Evolutionary conservation across 2,113 vertebrate genomes (phyloP), one percentile per base, ranked within the genome.

Genomic region (Hylia prasina): DNA sequence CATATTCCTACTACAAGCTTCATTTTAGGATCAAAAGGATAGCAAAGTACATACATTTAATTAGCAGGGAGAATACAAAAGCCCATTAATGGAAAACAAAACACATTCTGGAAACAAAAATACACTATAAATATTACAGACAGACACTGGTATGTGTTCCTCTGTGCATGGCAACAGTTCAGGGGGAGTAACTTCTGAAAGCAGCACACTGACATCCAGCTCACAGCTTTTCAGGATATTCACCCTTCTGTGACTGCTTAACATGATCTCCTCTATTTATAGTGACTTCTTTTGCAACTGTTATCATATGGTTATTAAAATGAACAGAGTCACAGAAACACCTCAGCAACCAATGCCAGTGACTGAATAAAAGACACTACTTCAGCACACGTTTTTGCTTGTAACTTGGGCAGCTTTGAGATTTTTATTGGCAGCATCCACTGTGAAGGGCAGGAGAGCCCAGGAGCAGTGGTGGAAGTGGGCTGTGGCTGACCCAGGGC

Each of bases 1-100:
- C 22, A 27, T 60, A 81, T 40, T 78, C 31, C 9, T 50, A 50
- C 39, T 37, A 79, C 19, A 61, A 72, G 68, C 51, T 83, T 63
- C 22, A 78, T 76, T 93, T 85, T 76, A 91, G 45, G 70, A 92
- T 89, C 75, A 94, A 95, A 93, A 93, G 28, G 11, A 81, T 21
- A 69, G 21, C 23, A 0, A 58, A 75, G 3, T 17, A 40, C 24
- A 61, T 35, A 45, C 7, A 64, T 60, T 76, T 68, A 87, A 87
- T 64, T 79, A 93, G n/a, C 28, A 69, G 65, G 21, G 25, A 91
- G 45, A 93, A 82, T 30, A 93, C 22, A 61, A 92, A 87, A 82
- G 51, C 45, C 30, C 39, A 61, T 72, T 82, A 87, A 69, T 39
- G 19, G 73, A 85, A 87, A 71, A 37, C 14, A 81, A 89, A 92